phyloP scores from a whole-genome alignment of 2,888 invertebrate genomes.

The Limulus polyphemus region DNA sequence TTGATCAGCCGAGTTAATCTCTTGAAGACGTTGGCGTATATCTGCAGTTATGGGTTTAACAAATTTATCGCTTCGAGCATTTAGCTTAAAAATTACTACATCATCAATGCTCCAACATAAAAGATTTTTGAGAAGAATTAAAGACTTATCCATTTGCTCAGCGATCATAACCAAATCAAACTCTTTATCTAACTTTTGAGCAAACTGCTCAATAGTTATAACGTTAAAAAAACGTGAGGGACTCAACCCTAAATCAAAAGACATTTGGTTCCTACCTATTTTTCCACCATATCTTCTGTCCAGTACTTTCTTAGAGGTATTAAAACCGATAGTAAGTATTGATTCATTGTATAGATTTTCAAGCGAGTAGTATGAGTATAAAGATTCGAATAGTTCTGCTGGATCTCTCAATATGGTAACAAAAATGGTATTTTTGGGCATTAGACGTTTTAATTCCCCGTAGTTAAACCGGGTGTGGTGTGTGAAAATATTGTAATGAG shows the following conservation, averaged over 20 bases:
- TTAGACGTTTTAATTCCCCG: slow-evolving; percentile 20
- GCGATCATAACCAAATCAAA: slow-evolving; percentile 33
- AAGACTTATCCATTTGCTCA: slow-evolving; percentile 33
- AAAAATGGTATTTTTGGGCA: slow-evolving; percentile 25
- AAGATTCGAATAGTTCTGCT: slow-evolving; percentile 26
- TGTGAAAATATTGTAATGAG: slow-evolving; percentile 25
- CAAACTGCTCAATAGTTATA: slow-evolving; percentile 19
- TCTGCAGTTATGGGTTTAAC: slow-evolving; percentile 8
- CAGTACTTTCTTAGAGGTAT: no score
- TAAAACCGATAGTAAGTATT: no score
- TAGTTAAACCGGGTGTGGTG: slow-evolving; percentile 26
- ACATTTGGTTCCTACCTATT: slow-evolving; percentile 33
- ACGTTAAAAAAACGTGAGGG: slow-evolving; percentile 23
- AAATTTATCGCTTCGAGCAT: slow-evolving; percentile 24
- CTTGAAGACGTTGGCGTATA: slow-evolving; percentile 11
- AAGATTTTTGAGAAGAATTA: slow-evolving; percentile 30
- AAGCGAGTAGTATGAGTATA: slow-evolving; percentile 28
- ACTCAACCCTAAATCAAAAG: slow-evolving; percentile 32
- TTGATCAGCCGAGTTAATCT: slow-evolving; percentile 24
- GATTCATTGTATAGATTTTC: slow-evolving; percentile 24
- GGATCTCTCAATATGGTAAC: slow-evolving; percentile 28
- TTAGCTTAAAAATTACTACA: slow-evolving; percentile 30
- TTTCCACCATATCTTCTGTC: slow-evolving; percentile 9
- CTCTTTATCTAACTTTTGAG: slow-evolving; percentile 21
- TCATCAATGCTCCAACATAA: slow-evolving; percentile 32